Evolutionary conservation across 37 sponge, comb jelly and placozoan species (phyloP).

Genomic region (Theonella swinhoei): DNA sequence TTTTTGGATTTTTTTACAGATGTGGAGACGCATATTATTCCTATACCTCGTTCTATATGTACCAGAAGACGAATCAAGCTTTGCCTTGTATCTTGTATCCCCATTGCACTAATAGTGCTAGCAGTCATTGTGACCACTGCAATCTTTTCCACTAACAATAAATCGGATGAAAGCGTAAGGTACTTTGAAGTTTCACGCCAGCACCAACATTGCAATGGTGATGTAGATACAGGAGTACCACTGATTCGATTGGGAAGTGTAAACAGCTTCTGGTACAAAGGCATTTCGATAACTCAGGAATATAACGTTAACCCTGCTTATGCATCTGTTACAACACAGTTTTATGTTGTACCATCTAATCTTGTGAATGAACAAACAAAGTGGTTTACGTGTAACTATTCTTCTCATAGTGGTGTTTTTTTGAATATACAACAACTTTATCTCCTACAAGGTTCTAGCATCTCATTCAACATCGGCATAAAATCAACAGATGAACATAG

Average conservation of each 20-base stretch:
- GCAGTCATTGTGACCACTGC: not conserved
- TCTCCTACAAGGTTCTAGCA: not conserved
- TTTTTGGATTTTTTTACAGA: too few species aligned
- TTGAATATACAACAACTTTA: not conserved
- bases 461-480: not conserved
- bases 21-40: too few species aligned
- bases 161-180: not conserved
- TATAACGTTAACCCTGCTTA: too few species aligned
- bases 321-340: too few species aligned
- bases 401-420: not conserved
- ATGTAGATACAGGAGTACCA: not conserved
- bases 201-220: not conserved
- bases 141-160: not conserved
- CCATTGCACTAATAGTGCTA: not conserved
- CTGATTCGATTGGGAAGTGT: not conserved
- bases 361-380: not conserved
- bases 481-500: not conserved
- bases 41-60: too few species aligned
- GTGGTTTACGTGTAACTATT: not conserved
- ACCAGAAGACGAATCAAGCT: too few species aligned
- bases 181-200: not conserved
- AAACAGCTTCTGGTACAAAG: not conserved
- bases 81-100: not conserved
- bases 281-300: too few species aligned
- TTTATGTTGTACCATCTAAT: too few species aligned